phyloP scores from a whole-genome alignment of 2,113 vertebrate species.

The Phycodurus eques region DNA sequence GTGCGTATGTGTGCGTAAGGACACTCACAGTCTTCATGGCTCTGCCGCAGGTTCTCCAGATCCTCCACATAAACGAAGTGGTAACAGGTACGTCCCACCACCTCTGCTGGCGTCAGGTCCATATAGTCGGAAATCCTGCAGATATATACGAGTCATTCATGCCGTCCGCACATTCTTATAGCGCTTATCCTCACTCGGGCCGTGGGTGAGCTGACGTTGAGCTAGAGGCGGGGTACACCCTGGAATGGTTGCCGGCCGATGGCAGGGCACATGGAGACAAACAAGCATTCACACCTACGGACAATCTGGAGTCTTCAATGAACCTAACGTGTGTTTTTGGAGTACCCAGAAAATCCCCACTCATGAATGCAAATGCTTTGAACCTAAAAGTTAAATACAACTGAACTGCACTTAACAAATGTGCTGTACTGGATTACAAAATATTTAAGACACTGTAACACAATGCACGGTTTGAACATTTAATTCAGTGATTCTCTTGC shows the following conservation, averaged over 20 bases:
- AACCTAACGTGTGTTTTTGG: too few species aligned
- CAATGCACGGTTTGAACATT: not conserved
- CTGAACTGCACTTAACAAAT: too few species aligned
- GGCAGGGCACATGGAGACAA: too few species aligned
- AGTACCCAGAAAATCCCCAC: too few species aligned
- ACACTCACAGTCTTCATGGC: constrained; percentile 84
- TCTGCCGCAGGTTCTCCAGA: constrained; percentile 80
- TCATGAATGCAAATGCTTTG: not conserved
- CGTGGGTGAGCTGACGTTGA: too few species aligned
- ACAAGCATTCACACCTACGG: too few species aligned
- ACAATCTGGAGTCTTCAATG: too few species aligned
- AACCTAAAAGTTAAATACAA: too few species aligned
- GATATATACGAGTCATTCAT: constrained; percentile 10
- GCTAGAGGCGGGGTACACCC: too few species aligned
- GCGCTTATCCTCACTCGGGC: constrained; percentile 9
- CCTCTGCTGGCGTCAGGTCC: constrained; percentile 85
- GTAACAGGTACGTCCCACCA: constrained; percentile 88
- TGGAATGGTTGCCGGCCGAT: too few species aligned
- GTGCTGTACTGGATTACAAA: too few species aligned
- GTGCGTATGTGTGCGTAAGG: not conserved
- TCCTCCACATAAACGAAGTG: constrained; percentile 87
- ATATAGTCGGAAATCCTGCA: constrained; percentile 87
- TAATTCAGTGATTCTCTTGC: not conserved
- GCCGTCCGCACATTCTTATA: constrained; percentile 3
- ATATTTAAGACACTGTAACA: not conserved